These are phyloP conservation scores for Megathymus violae DNA, from an alignment of 1,140 invertebrate species.

Conservation along the genomic window DNA sequence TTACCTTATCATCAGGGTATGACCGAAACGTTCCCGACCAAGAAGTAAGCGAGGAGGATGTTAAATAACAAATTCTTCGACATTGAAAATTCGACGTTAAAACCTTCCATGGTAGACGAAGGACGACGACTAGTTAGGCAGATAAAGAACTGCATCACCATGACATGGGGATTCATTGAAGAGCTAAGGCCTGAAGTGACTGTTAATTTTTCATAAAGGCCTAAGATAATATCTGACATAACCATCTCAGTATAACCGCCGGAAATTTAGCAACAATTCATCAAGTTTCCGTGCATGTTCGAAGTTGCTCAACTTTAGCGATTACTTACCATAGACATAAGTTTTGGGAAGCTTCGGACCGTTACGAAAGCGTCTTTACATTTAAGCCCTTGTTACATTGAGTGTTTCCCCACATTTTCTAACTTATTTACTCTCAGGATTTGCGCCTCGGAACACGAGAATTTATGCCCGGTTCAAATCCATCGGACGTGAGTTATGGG, in stretches of 20 bases:
- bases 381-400: conserved; percentile 6
- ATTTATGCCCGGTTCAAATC: conserved; percentile 35
- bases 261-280: neutral
- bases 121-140: too few relatives aligned
- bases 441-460: conserved; percentile 20
- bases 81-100: too few relatives aligned
- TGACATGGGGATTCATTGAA: too few relatives aligned
- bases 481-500: conserved; percentile 33
- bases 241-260: neutral
- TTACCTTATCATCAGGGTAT: too few relatives aligned
- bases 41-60: too few relatives aligned
- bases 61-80: too few relatives aligned
- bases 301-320: neutral
- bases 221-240: neutral
- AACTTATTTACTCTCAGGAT: conserved; percentile 29
- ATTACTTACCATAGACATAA: neutral
- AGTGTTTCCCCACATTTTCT: conserved; percentile 15
- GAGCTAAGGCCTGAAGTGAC: too few relatives aligned
- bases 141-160: too few relatives aligned
- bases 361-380: neutral
- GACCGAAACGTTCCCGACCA: too few relatives aligned
- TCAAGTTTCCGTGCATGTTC: neutral
- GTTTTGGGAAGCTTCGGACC: neutral
- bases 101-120: too few relatives aligned
- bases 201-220: too few relatives aligned